Percentiles rank a stretch among this genome's conserved stretches.
Evolutionary conservation across 1,140 invertebrate genomes (phyloP).

Genomic region (Diachasma alloeum): DNA sequence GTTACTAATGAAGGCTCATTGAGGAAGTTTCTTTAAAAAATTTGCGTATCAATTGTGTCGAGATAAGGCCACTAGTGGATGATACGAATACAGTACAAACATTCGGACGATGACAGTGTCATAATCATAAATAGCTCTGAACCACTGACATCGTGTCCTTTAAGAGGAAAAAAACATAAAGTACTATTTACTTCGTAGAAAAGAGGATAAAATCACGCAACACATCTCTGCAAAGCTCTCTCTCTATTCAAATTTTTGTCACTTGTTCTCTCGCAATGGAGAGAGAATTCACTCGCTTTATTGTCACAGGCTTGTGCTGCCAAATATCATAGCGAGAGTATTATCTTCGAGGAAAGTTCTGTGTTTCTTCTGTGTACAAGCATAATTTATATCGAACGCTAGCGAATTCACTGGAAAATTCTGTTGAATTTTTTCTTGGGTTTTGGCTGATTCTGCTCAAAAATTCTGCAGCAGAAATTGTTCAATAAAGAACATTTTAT

Average conservation of each 20-base stretch:
- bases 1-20: neutral
- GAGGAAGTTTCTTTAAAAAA: constrained; percentile 39
- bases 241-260: neutral
- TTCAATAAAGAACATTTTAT: too few relatives aligned
- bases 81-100: constrained; percentile 61
- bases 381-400: too few relatives aligned
- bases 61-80: constrained; percentile 65
- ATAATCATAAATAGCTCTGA: neutral
- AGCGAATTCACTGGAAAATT: too few relatives aligned
- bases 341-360: neutral
- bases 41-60: constrained; percentile 36
- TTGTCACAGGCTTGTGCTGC: constrained; percentile 20
- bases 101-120: neutral
- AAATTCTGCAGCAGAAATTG: too few relatives aligned
- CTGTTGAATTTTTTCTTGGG: too few relatives aligned
- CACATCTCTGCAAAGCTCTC: neutral
- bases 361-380: neutral
- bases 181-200: neutral
- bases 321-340: neutral
- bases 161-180: neutral
- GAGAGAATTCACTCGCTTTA: constrained; percentile 2
- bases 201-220: neutral
- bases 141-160: neutral
- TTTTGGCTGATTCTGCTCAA: too few relatives aligned
- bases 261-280: neutral